Percentiles rank a stretch among this genome's conserved stretches.
These are phyloP conservation scores for Cheilosia grossa DNA, from an alignment of 2,888 invertebrate genomes.

Conservation along the genomic window DNA sequence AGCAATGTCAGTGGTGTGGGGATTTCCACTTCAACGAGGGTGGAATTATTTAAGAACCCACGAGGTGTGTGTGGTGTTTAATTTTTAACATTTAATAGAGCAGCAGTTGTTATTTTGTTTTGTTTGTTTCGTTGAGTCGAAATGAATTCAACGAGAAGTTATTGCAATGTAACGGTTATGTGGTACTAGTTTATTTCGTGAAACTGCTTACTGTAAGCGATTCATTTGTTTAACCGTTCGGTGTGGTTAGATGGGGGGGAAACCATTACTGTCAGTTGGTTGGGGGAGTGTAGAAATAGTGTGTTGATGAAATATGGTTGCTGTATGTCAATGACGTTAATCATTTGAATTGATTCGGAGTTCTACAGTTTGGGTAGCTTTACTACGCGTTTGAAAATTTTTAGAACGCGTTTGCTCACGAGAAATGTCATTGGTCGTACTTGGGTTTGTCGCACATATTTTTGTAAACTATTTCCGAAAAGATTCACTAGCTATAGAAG, in stretches of 20 bases:
- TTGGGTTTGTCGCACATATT: too few species aligned
- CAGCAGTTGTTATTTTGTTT: constrained; percentile 30
- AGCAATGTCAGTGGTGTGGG: background rate
- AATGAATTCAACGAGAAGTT: constrained; percentile 54
- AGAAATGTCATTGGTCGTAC: too few species aligned
- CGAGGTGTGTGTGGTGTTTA: constrained; percentile 7
- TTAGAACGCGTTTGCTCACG: too few species aligned
- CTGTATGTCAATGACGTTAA: too few species aligned
- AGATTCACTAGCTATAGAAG: too few species aligned
- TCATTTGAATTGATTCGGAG: too few species aligned
- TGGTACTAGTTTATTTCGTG: constrained; percentile 22
- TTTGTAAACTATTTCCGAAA: too few species aligned
- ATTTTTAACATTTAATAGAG: constrained; percentile 45
- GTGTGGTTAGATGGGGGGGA: background rate
- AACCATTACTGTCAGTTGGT: too few species aligned
- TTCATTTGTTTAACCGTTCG: background rate
- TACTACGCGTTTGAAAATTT: too few species aligned
- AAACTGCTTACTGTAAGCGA: constrained; percentile 12
- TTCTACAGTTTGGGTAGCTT: too few species aligned
- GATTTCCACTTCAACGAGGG: background rate
- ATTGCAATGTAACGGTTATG: constrained; percentile 44
- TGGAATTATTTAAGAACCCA: constrained; percentile 40
- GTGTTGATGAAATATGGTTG: too few species aligned
- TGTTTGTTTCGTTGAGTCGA: constrained; percentile 33
- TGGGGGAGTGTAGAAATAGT: too few species aligned